Evolutionary conservation across 2,888 invertebrate species (phyloP).

Genomic region (Drosophila prolongata): DNA sequence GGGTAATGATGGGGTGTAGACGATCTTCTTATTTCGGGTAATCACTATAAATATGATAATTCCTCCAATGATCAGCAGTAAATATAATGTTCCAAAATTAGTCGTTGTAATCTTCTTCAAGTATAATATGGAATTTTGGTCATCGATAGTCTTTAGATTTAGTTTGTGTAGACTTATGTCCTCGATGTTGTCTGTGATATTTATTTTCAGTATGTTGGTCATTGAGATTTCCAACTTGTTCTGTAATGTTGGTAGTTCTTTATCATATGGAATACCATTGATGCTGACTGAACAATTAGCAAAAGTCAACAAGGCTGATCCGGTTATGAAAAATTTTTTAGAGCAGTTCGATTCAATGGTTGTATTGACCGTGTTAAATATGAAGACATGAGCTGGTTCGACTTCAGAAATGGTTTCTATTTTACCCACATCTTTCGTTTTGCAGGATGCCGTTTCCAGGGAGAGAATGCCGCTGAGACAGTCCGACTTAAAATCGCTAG

Average conservation of each 20-base stretch:
- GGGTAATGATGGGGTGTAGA: background rate
- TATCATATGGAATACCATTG: conserved; percentile 2
- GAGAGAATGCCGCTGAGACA: background rate
- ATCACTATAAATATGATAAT: background rate
- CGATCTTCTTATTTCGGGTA: background rate
- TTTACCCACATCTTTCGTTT: conserved; percentile 1
- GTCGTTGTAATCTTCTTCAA: background rate
- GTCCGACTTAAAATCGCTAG: background rate
- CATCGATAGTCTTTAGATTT: background rate
- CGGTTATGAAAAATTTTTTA: background rate
- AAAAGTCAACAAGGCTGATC: background rate
- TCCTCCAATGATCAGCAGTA: background rate
- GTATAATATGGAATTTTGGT: background rate
- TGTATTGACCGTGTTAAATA: background rate
- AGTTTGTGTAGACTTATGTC: background rate
- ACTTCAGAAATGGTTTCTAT: background rate
- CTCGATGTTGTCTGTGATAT: background rate
- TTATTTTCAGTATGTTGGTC: background rate
- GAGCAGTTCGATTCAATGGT: background rate
- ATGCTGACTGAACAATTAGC: background rate
- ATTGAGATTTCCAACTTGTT: background rate
- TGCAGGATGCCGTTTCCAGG: conserved; percentile 2
- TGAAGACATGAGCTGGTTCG: conserved; percentile 1
- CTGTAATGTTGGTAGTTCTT: background rate
- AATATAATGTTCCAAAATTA: background rate